Evolutionary conservation across 2,797 vertebrate species (phyloP).

Genomic region (Varecia variegata): DNA sequence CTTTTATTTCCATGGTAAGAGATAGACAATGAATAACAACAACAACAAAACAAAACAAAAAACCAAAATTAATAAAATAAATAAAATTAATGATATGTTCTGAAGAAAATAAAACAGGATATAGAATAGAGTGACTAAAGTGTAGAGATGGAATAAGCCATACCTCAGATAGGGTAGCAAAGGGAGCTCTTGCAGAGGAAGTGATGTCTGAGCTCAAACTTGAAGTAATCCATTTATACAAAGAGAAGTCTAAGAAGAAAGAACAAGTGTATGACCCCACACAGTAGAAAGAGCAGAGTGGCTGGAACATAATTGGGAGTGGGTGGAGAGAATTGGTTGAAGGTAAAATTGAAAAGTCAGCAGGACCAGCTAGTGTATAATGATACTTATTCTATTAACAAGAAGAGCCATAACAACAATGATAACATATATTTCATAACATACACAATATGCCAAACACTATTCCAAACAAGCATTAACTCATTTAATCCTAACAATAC

Average conservation of each 20-base stretch:
- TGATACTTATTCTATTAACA: not conserved
- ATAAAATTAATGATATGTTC: not conserved
- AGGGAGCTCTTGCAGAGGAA: not conserved
- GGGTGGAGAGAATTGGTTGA: not conserved
- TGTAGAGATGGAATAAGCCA: not conserved
- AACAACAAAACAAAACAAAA: not conserved
- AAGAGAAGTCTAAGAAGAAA: not conserved
- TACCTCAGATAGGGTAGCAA: not conserved
- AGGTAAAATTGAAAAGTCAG: not conserved
- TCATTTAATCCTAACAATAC: not conserved
- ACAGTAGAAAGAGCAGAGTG: not conserved
- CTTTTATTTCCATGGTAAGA: not conserved
- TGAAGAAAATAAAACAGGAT: not conserved
- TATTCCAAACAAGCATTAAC: not conserved
- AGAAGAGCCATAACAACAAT: not conserved
- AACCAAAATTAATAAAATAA: not conserved
- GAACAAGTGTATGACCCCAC: not conserved
- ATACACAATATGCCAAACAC: not conserved
- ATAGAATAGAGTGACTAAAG: not conserved
- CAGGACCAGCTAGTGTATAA: not conserved
- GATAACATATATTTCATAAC: not conserved
- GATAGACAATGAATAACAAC: not conserved
- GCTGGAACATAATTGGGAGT: not conserved
- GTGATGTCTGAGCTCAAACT: not conserved
- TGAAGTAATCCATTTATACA: not conserved